These are phyloP conservation scores for Lycocerus yunnanus DNA, from an alignment of 2,888 invertebrate species.

Conservation along the genomic window DNA sequence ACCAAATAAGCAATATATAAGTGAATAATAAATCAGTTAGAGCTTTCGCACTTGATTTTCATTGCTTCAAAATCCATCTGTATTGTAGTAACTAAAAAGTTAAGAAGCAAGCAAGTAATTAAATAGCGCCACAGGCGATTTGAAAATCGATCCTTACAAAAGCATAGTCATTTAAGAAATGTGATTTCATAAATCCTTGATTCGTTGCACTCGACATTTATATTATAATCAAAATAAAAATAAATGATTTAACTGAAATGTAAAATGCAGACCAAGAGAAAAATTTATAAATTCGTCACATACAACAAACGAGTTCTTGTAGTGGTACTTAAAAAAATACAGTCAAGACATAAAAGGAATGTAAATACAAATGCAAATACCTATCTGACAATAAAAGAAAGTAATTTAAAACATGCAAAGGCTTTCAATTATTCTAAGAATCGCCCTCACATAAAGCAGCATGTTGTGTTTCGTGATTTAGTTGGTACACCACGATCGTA, in stretches of 20 bases:
- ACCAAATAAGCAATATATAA: too few relatives aligned
- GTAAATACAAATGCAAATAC: constrained; percentile 21
- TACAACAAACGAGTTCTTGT: constrained; percentile 7
- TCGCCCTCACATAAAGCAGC: constrained; percentile 16
- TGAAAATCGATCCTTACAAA: too few relatives aligned
- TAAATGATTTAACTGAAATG: not conserved
- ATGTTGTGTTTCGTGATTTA: constrained; percentile 29
- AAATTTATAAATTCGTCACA: not conserved
- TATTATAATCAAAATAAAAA: not conserved
- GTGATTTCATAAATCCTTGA: too few relatives aligned
- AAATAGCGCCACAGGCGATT: too few relatives aligned
- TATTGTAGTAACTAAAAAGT: too few relatives aligned
- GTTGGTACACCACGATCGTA: constrained; percentile 24
- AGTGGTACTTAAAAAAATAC: constrained; percentile 3
- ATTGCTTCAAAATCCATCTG: too few relatives aligned
- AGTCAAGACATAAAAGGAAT: constrained; percentile 20
- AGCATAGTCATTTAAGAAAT: too few relatives aligned
- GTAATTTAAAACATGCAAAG: constrained; percentile 29
- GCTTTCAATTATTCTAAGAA: constrained; percentile 30
- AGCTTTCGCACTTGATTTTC: too few relatives aligned
- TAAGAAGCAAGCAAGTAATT: too few relatives aligned
- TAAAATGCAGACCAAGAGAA: not conserved
- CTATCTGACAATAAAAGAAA: constrained; percentile 22
- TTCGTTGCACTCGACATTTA: not conserved
- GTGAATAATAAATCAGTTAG: too few relatives aligned